Evolutionary conservation across 2,888 invertebrate species (phyloP).

Genomic region (Cloeon dipterum): DNA sequence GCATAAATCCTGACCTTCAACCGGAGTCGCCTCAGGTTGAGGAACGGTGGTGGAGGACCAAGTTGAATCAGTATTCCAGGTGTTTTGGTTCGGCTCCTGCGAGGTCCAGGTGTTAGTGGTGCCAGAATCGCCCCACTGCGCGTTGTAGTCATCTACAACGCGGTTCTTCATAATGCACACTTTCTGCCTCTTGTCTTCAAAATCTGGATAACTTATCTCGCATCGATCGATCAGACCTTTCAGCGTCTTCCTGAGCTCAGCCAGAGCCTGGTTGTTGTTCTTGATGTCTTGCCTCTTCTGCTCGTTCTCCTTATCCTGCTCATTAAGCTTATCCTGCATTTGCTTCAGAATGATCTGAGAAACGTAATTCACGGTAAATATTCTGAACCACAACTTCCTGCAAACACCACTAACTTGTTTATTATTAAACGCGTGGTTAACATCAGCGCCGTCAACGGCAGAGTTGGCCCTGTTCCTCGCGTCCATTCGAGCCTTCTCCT

Average conservation of each 20-base stretch:
- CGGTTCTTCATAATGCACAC: constrained; percentile 26
- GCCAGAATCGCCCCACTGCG: constrained; percentile 36
- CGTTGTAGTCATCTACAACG: constrained; percentile 14
- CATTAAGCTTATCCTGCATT: constrained; percentile 44
- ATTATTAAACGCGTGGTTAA: constrained; percentile 37
- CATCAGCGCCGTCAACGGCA: constrained; percentile 21
- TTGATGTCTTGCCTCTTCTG: constrained; percentile 60
- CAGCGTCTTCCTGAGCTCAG: constrained; percentile 45
- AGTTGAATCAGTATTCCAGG: too few species aligned
- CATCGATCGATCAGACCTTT: constrained; percentile 42
- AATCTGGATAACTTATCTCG: constrained; percentile 36
- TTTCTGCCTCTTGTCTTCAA: constrained; percentile 37
- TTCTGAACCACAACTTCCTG: too few species aligned
- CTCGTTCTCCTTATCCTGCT: constrained; percentile 49
- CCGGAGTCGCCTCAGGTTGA: constrained; percentile 15
- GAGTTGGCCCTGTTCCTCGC: constrained; percentile 36
- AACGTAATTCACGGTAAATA: too few species aligned
- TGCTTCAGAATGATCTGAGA: constrained; percentile 42
- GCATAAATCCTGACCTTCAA: too few species aligned
- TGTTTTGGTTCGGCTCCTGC: constrained; percentile 9
- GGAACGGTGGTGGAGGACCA: too few species aligned
- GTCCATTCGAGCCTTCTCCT: constrained; percentile 48
- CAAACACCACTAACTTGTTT: too few species aligned
- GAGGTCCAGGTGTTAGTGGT: constrained; percentile 33
- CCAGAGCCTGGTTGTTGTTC: constrained; percentile 50